Evolutionary conservation across 2,888 invertebrate genomes (phyloP).

Genomic region (Lacanobia oleracea): DNA sequence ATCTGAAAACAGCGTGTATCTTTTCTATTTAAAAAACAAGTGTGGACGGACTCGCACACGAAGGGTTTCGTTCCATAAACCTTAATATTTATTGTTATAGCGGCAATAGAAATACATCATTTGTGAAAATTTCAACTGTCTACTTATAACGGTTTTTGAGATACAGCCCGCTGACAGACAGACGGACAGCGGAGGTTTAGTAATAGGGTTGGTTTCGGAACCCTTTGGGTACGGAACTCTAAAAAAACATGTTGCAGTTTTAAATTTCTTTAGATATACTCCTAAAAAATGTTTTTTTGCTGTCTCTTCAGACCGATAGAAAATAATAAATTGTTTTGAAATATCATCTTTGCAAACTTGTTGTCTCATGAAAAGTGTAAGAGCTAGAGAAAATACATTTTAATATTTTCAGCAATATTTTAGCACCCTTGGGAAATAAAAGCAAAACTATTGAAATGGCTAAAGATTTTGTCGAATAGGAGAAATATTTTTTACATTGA

Average conservation of each 20-base stretch:
- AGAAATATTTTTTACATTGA: conserved; percentile 20
- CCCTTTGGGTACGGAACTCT: no score
- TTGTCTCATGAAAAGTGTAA: not conserved
- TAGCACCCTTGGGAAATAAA: conserved; percentile 54
- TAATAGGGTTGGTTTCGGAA: no score
- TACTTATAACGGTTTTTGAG: no score
- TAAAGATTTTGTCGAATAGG: conserved; percentile 25
- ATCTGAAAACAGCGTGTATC: not conserved
- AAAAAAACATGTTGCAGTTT: not conserved
- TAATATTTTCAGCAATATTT: conserved; percentile 30
- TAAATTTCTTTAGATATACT: not conserved
- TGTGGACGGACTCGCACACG: no score
- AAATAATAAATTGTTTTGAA: not conserved
- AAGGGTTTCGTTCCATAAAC: no score
- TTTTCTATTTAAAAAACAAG: not conserved
- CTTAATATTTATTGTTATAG: no score
- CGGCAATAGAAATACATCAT: no score
- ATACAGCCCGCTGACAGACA: no score
- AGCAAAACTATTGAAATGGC: conserved; percentile 43
- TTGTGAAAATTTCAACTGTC: no score
- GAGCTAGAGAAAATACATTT: conserved; percentile 10
- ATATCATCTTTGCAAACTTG: not conserved
- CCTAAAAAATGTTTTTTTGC: not conserved
- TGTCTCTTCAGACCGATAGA: not conserved
- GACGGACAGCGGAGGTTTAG: no score